Evolutionary conservation across 2,797 vertebrate species (phyloP), one percentile per base, ranked within the genome.

Genomic region (Enteromius fasciolatus): DNA sequence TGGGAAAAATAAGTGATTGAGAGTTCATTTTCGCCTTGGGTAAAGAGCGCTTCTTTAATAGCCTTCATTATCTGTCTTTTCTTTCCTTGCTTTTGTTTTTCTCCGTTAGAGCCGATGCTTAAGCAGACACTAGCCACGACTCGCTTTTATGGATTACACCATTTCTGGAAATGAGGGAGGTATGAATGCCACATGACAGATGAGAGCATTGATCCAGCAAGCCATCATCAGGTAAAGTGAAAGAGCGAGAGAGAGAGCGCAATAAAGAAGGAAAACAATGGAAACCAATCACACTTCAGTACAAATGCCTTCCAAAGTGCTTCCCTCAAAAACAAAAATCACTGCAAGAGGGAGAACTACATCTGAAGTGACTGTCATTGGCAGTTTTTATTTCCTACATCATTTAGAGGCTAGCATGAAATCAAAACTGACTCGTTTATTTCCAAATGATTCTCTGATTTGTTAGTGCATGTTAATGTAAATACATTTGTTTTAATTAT

Each of bases 101-200:
- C 75, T 74, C 69, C n/a, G 77, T 76, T 63, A 83, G 76, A 77
- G 57, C 81, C 36, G 69, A 83, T 84, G 76, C 79, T 79, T 84
- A 85, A 77, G 81, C 67, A 89, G 85, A 84, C 66, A 72, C 84
- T 72, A 76, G 72, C 81, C 46, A 46, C 63, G 52, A 78, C 36
- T 73, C 12, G 39, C 52, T 64, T 87, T 88, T 87, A 76, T 85
- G 80, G 85, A 88, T 89, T 83, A 80, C 83, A 82, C 81, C 85
- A 76, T 88, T 90, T 87, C 83, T 88, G 75, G 84, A 86, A 89
- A 87, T 85, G 82, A 89, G 85, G 85, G 86, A 74, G 84, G 89
- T 88, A 74, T 85, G 84, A 89, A 86, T 86, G 87, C 70, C 75
- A 80, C 39, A 74, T 54, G 81, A 86, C 80, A 82, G 84, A 87